Base-by-base conservation (phyloP, 1,140 invertebrate species). In the Ostrea edulis region DNA sequence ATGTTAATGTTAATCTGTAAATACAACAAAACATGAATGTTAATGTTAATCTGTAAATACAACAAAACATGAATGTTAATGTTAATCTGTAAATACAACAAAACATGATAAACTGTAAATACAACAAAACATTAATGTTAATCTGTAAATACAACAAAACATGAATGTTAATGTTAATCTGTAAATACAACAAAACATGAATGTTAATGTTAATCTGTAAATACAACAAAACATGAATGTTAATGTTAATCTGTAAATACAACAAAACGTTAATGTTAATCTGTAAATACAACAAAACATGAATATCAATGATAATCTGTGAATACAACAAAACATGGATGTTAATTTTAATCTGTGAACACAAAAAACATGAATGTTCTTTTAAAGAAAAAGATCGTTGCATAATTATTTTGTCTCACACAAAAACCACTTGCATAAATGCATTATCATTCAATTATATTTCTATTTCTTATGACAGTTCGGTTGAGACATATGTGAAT, bases 101-200 rank as follows among this genome's bases (percentile, higher is more conserved):
- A 44, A 44, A 44, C 35, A n/a, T n/a, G n/a, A n/a, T n/a, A n/a
- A n/a, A n/a, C n/a, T n/a, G n/a, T n/a, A n/a, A n/a, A n/a, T 98
- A 95, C 99, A 99, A 8, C 89, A 89, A 11, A 94, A 81, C 14
- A 90, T 91, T 51, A 93, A 81, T 0, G 92, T 90, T 82, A 93
- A 52, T 86, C 93, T 93, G 20, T 29, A 83, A 53, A 83, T 52
- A 83, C 7, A 17, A 62, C 35, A 44, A 44, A 44, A 44, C 35
- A n/a, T n/a, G n/a, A n/a, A n/a, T 20, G 91, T 91, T 51, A 93
- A 81, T 0, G 92, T 90, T 82, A 93, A 52, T 86, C 93, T 93
- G 20, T 29, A 83, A 53, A 83, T 52, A 83, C 7, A 17, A 62
- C 35, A 44, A 44, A 44, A 44, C 35, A n/a, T n/a, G n/a, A n/a